Evolutionary conservation across 2,888 invertebrate species (phyloP), one percentile per base, ranked within the genome.

Genomic region (Tanytarsus gracilentus): DNA sequence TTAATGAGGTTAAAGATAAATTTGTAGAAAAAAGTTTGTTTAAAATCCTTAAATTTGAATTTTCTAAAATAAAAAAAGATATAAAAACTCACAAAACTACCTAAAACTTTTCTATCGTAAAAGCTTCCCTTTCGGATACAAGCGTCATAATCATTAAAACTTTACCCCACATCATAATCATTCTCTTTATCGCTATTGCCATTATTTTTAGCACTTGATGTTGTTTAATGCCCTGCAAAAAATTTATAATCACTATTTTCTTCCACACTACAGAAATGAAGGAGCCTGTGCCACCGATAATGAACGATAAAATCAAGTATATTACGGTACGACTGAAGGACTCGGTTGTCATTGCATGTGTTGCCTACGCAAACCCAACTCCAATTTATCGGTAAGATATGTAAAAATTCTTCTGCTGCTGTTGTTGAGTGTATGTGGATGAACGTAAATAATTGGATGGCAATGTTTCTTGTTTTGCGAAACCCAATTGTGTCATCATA

Each of bases 281-380:
- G 33, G 78, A 78, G 65, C 72, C 76, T 60, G 78, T 78, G 63
- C 79, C 79, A 61, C 80, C 80, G 40, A 78, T 79, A 66, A 75
- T 79, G 69, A 78, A 78, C 65, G 79, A 79, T 65, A 78, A 78
- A 66, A 70, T 74, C 62, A 69, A 75, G n/a, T 70, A 72, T 53
- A 66, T 77, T 61, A 72, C 74, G 40, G 73, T 75, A 25, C 73
- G 77, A 60, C 70, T 78, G 59, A 78, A 79, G 60, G 78, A 78
- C 65, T 75, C 75, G 25, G 73, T 79, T 33, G 79, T 81, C 39
- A 72, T 82, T 58, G 78, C 82, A 5, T 83, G 82, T 70, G 79
- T 80, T 33, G 80, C 81, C 21, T 79, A 78, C 67, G 81, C 79
- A 14, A 79, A 78, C 69, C 82, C 82, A 8, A 74, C 77, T 16